phyloP scores from a whole-genome alignment of 2,113 vertebrate genomes.

The Melanerpes aurifrons region DNA sequence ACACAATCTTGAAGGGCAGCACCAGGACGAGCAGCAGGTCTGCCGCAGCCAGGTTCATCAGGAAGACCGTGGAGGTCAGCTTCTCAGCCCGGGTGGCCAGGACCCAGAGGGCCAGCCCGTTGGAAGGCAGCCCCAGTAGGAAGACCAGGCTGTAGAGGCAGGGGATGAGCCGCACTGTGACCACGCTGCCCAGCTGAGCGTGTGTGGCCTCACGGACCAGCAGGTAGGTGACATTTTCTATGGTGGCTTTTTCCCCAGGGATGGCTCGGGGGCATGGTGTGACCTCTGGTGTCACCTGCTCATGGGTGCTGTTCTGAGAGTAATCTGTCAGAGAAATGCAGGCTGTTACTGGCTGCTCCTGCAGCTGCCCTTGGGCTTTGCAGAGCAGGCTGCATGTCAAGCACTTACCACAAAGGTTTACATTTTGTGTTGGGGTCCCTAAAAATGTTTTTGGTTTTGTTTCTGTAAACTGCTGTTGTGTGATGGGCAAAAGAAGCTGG shows the following conservation, averaged over 20 bases:
- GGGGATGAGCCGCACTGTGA: conserved; percentile 77
- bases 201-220: background rate
- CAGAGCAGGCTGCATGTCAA: background rate
- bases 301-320: background rate
- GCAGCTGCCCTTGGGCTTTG: background rate
- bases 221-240: conserved; percentile 17
- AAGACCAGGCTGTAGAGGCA: conserved; percentile 79
- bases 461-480: background rate
- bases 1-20: conserved; percentile 85
- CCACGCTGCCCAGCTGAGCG: conserved; percentile 47
- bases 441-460: background rate
- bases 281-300: fast-evolving
- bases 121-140: conserved; percentile 83
- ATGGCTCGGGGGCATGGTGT: conserved; percentile 6
- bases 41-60: conserved; percentile 84
- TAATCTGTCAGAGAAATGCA: background rate
- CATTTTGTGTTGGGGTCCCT: fast-evolving
- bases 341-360: background rate
- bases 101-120: conserved; percentile 85
- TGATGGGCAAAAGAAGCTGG: background rate
- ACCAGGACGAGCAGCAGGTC: conserved; percentile 83
- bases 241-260: background rate
- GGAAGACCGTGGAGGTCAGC: conserved; percentile 80
- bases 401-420: background rate
- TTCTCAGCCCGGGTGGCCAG: conserved; percentile 79